These are phyloP conservation scores for Zosterops pallidus DNA, from an alignment of 2,113 vertebrate species.

Conservation along the genomic window DNA sequence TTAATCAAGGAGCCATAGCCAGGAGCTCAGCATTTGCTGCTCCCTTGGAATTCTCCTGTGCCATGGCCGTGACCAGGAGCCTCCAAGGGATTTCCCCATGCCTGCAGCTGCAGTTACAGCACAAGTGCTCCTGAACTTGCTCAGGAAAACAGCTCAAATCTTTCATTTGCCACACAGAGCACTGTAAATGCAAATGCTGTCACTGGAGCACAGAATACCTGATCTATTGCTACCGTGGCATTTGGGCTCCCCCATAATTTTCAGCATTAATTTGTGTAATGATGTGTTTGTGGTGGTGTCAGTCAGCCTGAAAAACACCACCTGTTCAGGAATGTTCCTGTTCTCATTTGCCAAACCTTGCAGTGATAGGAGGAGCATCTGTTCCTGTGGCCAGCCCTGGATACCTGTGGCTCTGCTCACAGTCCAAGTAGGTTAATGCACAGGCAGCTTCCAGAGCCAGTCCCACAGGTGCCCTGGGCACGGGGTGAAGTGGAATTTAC, in stretches of 20 bases:
- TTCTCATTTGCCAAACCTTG: not conserved
- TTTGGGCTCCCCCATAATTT: not conserved
- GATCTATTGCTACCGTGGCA: not conserved
- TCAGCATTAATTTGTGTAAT: not conserved
- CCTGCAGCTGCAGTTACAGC: not conserved
- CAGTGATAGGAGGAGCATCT: not conserved
- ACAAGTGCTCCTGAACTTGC: not conserved
- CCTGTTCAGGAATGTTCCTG: not conserved
- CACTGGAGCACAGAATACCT: not conserved
- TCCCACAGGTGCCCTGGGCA: not conserved
- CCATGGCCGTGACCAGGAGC: not conserved
- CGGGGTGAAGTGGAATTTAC: not conserved
- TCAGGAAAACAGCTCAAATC: not conserved
- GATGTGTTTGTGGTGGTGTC: not conserved
- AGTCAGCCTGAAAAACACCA: not conserved
- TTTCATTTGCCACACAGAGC: not conserved
- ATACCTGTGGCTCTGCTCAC: not conserved
- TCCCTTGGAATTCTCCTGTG: not conserved
- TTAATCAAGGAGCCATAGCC: not conserved
- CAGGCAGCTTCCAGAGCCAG: not conserved
- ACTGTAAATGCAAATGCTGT: not conserved
- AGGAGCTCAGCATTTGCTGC: not conserved
- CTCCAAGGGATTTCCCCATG: not conserved
- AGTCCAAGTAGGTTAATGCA: not conserved
- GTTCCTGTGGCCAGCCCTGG: not conserved